phyloP scores from a whole-genome alignment of 2,888 invertebrate species.

The Diplazon laetatorius region DNA sequence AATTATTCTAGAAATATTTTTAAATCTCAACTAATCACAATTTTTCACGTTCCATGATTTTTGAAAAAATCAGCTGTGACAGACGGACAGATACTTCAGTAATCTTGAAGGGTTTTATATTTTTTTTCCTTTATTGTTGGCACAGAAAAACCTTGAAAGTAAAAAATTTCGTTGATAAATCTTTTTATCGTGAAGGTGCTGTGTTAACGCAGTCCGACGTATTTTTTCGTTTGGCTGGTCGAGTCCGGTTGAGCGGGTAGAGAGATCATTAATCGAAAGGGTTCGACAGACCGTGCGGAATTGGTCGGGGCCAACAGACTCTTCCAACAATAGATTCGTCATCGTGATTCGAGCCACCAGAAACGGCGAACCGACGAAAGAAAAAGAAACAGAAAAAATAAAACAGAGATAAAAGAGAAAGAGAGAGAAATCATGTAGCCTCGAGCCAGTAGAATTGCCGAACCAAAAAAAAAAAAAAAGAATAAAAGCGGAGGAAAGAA shows the following conservation, averaged over 20 bases:
- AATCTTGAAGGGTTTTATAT: no score
- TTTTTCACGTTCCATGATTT: no score
- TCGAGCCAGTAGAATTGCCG: conserved; percentile 1
- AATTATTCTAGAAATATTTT: no score
- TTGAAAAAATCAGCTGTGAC: no score
- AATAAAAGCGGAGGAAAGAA: conserved; percentile 23
- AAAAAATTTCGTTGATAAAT: no score
- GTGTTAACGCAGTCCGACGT: neutral
- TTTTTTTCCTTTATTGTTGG: no score
- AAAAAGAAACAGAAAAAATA: conserved; percentile 33
- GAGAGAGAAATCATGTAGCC: conserved; percentile 30
- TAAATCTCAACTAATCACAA: no score
- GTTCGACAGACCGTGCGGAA: conserved; percentile 45
- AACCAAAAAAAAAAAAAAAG: conserved; percentile 35
- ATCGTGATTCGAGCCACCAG: conserved; percentile 26
- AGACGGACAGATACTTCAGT: no score
- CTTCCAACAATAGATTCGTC: conserved; percentile 64
- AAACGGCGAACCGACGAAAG: conserved; percentile 26
- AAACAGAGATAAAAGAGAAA: conserved; percentile 27
- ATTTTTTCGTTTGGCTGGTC: conserved; percentile 17
- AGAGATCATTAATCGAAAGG: conserved; percentile 54
- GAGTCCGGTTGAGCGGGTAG: conserved; percentile 21
- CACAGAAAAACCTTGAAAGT: no score
- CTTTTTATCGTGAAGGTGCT: no score
- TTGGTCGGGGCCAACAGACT: conserved; percentile 62